These are phyloP conservation scores for Sialia sialis DNA, from an alignment of 2,113 vertebrate genomes.

Conservation along the genomic window DNA sequence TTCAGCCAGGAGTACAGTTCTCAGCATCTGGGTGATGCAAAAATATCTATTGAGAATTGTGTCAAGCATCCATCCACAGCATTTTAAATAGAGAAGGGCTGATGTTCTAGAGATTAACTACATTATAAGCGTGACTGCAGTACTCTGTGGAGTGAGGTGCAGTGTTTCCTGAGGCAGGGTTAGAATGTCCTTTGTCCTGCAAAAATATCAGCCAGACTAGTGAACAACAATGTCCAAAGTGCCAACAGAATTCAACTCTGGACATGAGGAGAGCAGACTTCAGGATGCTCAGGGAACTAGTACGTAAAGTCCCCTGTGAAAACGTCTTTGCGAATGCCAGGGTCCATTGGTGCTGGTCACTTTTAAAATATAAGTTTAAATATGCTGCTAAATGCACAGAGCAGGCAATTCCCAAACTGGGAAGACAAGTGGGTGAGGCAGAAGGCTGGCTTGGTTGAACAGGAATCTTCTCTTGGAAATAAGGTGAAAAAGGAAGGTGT, in stretches of 20 bases:
- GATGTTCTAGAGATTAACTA: neutral
- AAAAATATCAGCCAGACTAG: neutral
- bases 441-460: neutral
- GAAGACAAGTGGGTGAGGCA: neutral
- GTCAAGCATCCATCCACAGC: neutral
- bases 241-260: neutral
- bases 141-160: neutral
- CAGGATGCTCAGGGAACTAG: neutral
- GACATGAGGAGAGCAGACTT: neutral
- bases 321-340: neutral
- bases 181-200: neutral
- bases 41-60: neutral
- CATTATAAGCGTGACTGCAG: neutral
- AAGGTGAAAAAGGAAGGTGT: neutral
- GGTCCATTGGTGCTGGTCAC: too few relatives aligned
- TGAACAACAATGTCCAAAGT: neutral
- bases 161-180: neutral
- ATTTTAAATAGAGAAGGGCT: neutral
- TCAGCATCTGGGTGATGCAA: neutral
- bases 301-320: neutral
- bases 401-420: neutral
- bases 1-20: neutral
- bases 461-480: neutral
- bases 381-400: neutral
- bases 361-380: neutral